Conservation (phyloP, 2,797 vertebrate genomes). For the Tiaroga cobitis region DNA sequence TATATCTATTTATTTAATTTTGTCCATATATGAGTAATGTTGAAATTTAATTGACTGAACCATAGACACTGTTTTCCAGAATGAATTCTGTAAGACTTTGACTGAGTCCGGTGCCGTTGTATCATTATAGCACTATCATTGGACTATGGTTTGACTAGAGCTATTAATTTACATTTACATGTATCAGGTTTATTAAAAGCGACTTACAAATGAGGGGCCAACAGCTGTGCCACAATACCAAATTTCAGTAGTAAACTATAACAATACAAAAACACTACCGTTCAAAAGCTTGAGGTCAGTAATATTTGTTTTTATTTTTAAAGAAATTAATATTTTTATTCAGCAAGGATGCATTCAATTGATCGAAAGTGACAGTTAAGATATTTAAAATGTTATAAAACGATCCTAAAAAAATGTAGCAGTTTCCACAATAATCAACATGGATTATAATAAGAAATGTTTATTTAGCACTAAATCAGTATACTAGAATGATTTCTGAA, state of each 20-base stretch:
- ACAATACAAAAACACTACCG: not conserved
- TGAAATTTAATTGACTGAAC: slow-evolving; percentile 52
- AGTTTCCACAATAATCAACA: not conserved
- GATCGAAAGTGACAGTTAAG: not conserved
- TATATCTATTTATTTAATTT: slow-evolving; percentile 81
- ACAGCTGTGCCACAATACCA: not conserved
- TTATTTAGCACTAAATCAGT: not conserved
- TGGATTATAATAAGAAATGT: not conserved
- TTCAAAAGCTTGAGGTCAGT: not conserved
- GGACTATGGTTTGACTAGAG: not conserved
- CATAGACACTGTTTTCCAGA: slow-evolving; percentile 38
- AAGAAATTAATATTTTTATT: not conserved
- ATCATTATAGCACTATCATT: slow-evolving; percentile 14
- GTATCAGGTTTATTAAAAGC: not conserved
- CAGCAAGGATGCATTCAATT: not conserved
- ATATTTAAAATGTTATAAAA: not conserved
- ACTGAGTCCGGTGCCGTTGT: slow-evolving; percentile 33
- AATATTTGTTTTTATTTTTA: not conserved
- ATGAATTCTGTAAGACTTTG: slow-evolving; percentile 30
- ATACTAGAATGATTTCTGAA: not conserved
- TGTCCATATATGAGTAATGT: slow-evolving; percentile 57
- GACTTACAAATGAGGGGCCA: not conserved
- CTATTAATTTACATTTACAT: not conserved
- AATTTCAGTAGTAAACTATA: not conserved
- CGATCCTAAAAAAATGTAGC: not conserved